Percentiles rank a stretch among this genome's conserved stretches.
phyloP scores from a whole-genome alignment of 2,113 vertebrate genomes.

The Sapayoa aenigma region DNA sequence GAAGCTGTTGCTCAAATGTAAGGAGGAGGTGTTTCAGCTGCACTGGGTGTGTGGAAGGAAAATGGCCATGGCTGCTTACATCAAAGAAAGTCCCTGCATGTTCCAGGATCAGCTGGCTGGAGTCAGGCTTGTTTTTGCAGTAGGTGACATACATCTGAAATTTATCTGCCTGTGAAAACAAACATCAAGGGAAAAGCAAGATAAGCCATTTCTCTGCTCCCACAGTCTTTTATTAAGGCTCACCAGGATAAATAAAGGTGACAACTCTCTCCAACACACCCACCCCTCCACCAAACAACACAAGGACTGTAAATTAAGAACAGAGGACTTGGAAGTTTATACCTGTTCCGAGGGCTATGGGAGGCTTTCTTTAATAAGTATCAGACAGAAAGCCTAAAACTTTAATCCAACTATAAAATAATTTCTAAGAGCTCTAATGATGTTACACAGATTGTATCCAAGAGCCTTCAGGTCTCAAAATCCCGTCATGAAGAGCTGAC shows the following conservation, averaged over 20 bases:
- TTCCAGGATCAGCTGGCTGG: slow-evolving; percentile 95
- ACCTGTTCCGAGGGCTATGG: not conserved
- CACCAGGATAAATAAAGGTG: not conserved
- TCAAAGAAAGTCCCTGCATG: slow-evolving; percentile 95
- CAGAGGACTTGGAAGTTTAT: not conserved
- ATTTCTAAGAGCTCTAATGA: not conserved
- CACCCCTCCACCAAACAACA: not conserved
- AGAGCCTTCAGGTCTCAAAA: not conserved
- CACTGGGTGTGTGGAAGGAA: not conserved
- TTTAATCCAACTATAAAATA: not conserved
- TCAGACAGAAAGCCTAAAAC: not conserved
- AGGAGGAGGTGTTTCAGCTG: not conserved
- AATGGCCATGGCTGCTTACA: slow-evolving; percentile 76
- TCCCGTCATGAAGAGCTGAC: not conserved
- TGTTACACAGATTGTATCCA: not conserved
- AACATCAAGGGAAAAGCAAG: slow-evolving; percentile 42
- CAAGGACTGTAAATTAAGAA: not conserved
- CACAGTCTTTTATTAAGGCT: not conserved
- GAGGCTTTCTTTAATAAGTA: not conserved
- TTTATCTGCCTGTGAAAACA: slow-evolving; percentile 90
- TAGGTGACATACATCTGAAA: slow-evolving; percentile 99
- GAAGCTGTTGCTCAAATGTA: not conserved
- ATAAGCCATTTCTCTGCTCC: not conserved
- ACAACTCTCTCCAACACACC: not conserved
- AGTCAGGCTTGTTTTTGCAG: slow-evolving; percentile 99